Base-by-base conservation (phyloP, 92 coral and sea anemone genomes). In the Siderastrea radians region DNA sequence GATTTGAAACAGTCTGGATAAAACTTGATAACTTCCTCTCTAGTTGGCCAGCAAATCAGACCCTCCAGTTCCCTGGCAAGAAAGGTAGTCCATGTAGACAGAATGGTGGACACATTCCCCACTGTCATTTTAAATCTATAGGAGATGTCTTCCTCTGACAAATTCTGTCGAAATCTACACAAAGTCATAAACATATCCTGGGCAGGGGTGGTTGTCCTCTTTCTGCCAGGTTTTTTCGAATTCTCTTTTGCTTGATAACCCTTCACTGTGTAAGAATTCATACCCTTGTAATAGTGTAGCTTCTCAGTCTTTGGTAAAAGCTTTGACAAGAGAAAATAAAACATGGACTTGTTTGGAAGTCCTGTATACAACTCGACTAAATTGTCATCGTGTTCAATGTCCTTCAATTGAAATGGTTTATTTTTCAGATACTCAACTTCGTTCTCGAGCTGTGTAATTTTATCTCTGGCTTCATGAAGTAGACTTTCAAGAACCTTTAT, bases 161-260 rank as follows among this genome's bases (percentile, higher is more conserved):
- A 73, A 49, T 78, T 82, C 55, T 67, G 76, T 16, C 78, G n/a
- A 0, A 74, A 2, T 44, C 86, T 53, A 83, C 79, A 74, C 53
- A 90, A 73, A 76, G 93, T 90, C 49, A 90, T 66, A 68, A 72
- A 79, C 64, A 85, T 72, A 52, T 92, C 72, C 54, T 89, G 65
- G 53, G 86, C 89, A 55, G 52, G n/a, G 65, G 87, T 45, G 68
- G 58, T 48, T 50, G 38, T 54, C 65, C 91, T 75, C 58, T 86
- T 80, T 17, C 79, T 78, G 60, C 95, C 91, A 73, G 93, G 92
- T 84, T 84, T 90, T 51, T 14, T 61, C 83, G 38, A 26, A 26
- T 26, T 26, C 38, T 57, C 80, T 49, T 84, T 74, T 45, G 55
- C 65, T 55, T 82, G 86, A 57, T 82, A 82, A 9, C 70, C 8